Evolutionary conservation across 2,113 vertebrate genomes (phyloP), one percentile per base, ranked within the genome.

Genomic region (Dipodomys merriami): DNA sequence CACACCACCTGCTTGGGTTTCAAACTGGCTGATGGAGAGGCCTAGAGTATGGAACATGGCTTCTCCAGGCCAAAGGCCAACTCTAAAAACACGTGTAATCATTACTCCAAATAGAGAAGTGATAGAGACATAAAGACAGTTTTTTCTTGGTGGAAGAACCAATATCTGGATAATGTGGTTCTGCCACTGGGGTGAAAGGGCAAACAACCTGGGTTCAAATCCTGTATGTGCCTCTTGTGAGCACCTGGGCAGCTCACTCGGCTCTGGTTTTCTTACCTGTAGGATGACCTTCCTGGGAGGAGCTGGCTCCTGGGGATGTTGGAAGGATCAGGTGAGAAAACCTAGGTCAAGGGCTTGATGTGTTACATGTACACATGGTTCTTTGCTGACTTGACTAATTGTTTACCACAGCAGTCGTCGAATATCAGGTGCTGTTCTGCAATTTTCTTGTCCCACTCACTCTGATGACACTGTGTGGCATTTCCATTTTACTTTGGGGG

Each of bases 171-270:
- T 68, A 19, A 83, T n/a, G 46, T 0, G 57, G 19, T 25, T 62
- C 77, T 16, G 18, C 68, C 23, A 4, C 62, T 33, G 49, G 16
- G 33, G n/a, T 69, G 39, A 33, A 60, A 27, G 57, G 73, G 19
- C 10, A 20, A n/a, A 77, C 39, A 27, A 19, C 57, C 35, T 22
- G n/a, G 6, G 64, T 77, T 96, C 93, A 62, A 88, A 77, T 33
- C 19, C 23, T 15, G 0, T 62, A 1, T 0, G 0, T 49, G 64
- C 79, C 29, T 81, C 74, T 74, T 18, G 13, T 33, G 13, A 60
- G 30, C 44, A 29, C 25, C 11, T 1, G 35, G 11, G 33, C 49
- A 67, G 33, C 18, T 35, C 22, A 33, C 6, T 8, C 73, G 11
- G 29, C 57, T 62, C 18, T n/a, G 1, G 20, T 78, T 69, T 93